Base-by-base conservation (phyloP, 2,888 invertebrate genomes). In the Epinotia bilunana region DNA sequence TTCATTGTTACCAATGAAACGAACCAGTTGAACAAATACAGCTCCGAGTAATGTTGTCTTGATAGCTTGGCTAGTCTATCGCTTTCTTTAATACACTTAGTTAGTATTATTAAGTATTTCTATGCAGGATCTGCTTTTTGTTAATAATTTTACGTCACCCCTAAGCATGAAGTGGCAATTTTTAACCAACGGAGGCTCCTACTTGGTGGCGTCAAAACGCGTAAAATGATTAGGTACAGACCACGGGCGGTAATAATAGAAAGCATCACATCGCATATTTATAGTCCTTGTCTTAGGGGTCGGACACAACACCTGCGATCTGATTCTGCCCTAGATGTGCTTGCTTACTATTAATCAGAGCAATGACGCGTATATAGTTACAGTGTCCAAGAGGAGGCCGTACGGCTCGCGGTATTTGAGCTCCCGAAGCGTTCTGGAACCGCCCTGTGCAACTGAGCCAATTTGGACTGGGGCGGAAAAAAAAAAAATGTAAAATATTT, bases 11-110 rank as follows among this genome's bases (percentile, higher is more conserved):
- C 33, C 55, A 39, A 39, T 11, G n/a, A 20, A 57, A 49, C 6
- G 13, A 53, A 53, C 58, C 58, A 68, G 57, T 68, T 68, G 68
- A 58, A 58, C 23, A 68, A 68, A 68, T 23, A 68, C 57, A 57
- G 55, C 18, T 39, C 2, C 23, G 5, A n/a, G 18, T 20, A 57
- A 39, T 43, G 20, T 57, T 57, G 13, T 28, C 20, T 57, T 39
- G 3, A 16, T 39, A 39, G 39, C 39, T 39, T 39, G 39, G 16
- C 49, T 16, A 16, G 49, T 16, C 16, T 49, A 13, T 49, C 49
- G 49, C 49, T 49, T 49, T 49, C 1, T 49, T 4, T 16, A 16
- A 49, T 49, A 46, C 12, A 46, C 12, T 13, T 46, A 46, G 13
- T 46, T 12, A 13, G 13, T 46, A 46, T 46, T 1, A 13, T 49